A percentile compares a stretch with the other conserved stretches of the same genome.
Evolutionary conservation across 1,140 invertebrate species (phyloP).

Genomic region (Nilaparvata lugens): DNA sequence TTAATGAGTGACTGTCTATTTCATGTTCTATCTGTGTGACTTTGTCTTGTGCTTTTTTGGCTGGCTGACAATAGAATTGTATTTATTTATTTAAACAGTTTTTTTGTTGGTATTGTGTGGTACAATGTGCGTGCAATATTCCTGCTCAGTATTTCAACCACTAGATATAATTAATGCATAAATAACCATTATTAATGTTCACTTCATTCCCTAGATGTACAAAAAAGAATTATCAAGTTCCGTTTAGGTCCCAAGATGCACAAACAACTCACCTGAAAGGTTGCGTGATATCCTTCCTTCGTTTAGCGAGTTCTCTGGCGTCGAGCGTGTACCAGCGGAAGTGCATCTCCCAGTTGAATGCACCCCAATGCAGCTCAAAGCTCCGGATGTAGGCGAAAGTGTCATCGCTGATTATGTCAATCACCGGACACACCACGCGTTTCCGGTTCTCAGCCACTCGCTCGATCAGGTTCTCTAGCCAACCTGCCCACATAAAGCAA

Average conservation of each 20-base stretch:
- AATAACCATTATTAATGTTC: no score
- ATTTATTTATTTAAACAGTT: no score
- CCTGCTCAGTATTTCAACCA: no score
- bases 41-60: no score
- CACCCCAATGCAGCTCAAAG: slow-evolving; percentile 91
- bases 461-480: slow-evolving; percentile 77
- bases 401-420: slow-evolving; percentile 91
- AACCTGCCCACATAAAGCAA: slow-evolving; percentile 47
- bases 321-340: slow-evolving; percentile 73
- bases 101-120: no score
- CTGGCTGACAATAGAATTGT: no score
- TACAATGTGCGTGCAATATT: no score
- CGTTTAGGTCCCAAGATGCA: not conserved
- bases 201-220: no score
- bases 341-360: slow-evolving; percentile 94
- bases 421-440: slow-evolving; percentile 84
- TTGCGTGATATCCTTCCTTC: slow-evolving; percentile 53
- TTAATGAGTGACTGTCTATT: no score
- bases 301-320: slow-evolving; percentile 45
- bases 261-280: slow-evolving; percentile 50
- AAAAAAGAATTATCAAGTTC: no score
- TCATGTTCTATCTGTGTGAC: no score
- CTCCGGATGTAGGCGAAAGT: slow-evolving; percentile 83
- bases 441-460: slow-evolving; percentile 62
- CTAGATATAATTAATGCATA: no score